Evolutionary conservation across 2,888 invertebrate genomes (phyloP).

Genomic region (Erebia palarica): DNA sequence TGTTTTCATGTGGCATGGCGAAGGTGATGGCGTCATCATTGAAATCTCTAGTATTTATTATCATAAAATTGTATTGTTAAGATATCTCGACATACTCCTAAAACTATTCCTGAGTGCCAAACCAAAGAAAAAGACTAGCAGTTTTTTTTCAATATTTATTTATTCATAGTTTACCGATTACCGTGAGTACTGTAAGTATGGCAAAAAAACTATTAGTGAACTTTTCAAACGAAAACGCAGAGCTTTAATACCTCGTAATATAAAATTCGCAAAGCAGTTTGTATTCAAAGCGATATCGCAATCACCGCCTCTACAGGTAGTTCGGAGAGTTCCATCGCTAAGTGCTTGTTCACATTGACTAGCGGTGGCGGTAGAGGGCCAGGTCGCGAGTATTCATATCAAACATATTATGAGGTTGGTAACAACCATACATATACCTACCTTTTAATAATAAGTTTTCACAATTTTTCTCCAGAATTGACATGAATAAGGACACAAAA

Average conservation of each 20-base stretch:
- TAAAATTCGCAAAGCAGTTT: conserved; percentile 35
- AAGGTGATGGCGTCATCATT: too few relatives aligned
- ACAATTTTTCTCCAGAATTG: neutral
- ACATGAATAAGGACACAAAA: too few relatives aligned
- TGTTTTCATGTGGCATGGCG: too few relatives aligned
- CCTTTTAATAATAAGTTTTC: neutral
- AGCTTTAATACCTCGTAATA: conserved; percentile 22
- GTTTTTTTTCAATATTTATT: neutral
- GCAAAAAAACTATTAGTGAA: conserved; percentile 8
- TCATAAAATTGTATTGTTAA: too few relatives aligned
- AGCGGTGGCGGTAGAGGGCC: conserved; percentile 27
- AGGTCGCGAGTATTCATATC: neutral
- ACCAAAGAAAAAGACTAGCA: too few relatives aligned
- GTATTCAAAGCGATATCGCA: conserved; percentile 35
- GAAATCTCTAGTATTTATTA: too few relatives aligned
- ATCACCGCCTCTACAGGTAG: conserved; percentile 37
- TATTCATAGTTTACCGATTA: neutral
- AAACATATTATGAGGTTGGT: neutral
- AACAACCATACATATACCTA: too few relatives aligned
- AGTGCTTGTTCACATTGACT: neutral
- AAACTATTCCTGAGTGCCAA: too few relatives aligned
- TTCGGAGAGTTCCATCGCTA: conserved; percentile 34
- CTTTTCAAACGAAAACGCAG: conserved; percentile 14
- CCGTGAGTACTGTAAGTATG: neutral
- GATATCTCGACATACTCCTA: too few relatives aligned